phyloP scores from a whole-genome alignment of 2,797 vertebrate genomes.

The Hoplostethus mediterraneus region DNA sequence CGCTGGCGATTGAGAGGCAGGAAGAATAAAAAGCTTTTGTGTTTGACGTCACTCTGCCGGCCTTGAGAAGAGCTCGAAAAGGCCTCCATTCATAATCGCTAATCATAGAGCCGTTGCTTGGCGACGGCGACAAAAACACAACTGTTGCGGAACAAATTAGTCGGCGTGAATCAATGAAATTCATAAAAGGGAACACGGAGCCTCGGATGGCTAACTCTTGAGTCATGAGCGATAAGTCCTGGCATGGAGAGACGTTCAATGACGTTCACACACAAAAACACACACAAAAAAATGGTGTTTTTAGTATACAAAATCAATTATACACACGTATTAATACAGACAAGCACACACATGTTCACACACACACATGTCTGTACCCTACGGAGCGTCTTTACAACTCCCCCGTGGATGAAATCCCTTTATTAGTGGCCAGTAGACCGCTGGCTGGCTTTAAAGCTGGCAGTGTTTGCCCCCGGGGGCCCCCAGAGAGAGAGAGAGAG shows the following conservation, averaged over 20 bases:
- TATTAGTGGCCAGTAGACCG: slow-evolving; percentile 72
- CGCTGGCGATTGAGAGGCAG: slow-evolving; percentile 34
- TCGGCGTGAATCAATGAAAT: slow-evolving; percentile 65
- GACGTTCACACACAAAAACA: not conserved
- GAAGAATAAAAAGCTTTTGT: slow-evolving; percentile 49
- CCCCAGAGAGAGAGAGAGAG: slow-evolving; percentile 28
- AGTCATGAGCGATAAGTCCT: slow-evolving; percentile 42
- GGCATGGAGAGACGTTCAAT: slow-evolving; percentile 3
- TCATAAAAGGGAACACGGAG: slow-evolving; percentile 61
- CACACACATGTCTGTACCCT: slow-evolving; percentile 39
- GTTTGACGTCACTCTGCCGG: slow-evolving; percentile 53
- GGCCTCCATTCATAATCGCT: slow-evolving; percentile 63
- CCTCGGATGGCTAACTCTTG: slow-evolving; percentile 37
- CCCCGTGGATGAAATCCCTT: slow-evolving; percentile 63
- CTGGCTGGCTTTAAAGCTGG: slow-evolving; percentile 73
- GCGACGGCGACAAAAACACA: slow-evolving; percentile 71
- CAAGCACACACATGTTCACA: slow-evolving; percentile 16
- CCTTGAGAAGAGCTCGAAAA: slow-evolving; percentile 48
- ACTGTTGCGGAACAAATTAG: slow-evolving; percentile 66
- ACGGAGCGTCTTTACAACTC: slow-evolving; percentile 54
- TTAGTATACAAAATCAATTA: slow-evolving; percentile 40
- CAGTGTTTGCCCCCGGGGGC: slow-evolving; percentile 31
- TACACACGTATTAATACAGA: slow-evolving; percentile 16
- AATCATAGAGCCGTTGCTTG: slow-evolving; percentile 63
- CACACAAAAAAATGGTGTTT: not conserved